These are phyloP conservation scores for Tigriopus japonicus DNA, from an alignment of 1,140 invertebrate species.

Conservation along the genomic window DNA sequence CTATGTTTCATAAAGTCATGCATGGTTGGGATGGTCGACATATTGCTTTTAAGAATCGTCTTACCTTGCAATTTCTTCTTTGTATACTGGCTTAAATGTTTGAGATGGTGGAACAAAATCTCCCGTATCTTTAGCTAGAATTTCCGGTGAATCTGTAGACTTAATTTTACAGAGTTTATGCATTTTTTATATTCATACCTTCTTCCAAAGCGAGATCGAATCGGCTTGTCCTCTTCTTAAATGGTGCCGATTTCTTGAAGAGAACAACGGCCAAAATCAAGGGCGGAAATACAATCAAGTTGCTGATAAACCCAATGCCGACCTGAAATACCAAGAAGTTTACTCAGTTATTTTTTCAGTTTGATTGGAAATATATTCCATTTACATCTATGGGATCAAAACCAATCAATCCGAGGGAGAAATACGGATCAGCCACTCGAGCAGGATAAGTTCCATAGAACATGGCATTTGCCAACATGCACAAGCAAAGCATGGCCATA, in stretches of 20 bases:
- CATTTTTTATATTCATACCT: not conserved
- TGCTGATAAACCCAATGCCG: conserved; percentile 24
- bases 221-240: conserved; percentile 25
- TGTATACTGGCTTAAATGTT: too few relatives aligned
- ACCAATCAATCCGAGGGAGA: not conserved
- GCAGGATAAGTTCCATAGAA: conserved; percentile 26
- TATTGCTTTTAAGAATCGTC: too few relatives aligned
- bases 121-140: not conserved
- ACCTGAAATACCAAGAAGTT: conserved; percentile 18
- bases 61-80: too few relatives aligned
- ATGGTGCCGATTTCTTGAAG: conserved; percentile 16
- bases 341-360: too few relatives aligned
- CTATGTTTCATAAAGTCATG: not conserved
- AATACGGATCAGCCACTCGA: not conserved
- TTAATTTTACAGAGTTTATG: too few relatives aligned
- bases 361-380: not conserved
- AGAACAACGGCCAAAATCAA: conserved; percentile 29
- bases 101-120: not conserved
- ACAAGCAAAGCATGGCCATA: conserved; percentile 31
- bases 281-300: conserved; percentile 30
- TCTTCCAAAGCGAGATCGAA: conserved; percentile 18
- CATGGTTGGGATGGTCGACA: too few relatives aligned
- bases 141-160: not conserved
- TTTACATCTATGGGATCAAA: conserved; percentile 9
- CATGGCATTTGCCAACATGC: conserved; percentile 37